Evolutionary conservation across 2,113 vertebrate genomes (phyloP), one percentile per base, ranked within the genome.

Genomic region (Eurystomus gularis): DNA sequence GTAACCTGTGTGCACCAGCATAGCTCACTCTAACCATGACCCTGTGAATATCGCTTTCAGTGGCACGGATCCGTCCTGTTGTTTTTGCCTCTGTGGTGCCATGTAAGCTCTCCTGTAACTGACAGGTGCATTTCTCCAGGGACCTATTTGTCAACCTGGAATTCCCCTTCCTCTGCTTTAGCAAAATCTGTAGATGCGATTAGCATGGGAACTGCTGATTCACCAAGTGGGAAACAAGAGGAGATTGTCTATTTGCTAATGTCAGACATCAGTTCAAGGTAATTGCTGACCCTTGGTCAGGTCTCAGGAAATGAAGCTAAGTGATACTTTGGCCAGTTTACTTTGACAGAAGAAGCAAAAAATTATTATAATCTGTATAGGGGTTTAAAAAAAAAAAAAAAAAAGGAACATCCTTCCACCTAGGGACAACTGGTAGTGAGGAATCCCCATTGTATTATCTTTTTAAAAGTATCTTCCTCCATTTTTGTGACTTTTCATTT

Each of bases 401-500:
- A 54, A 5, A 80, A 9, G 13, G 15, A 62, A 88, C 84, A 77
- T 28, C 14, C 78, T 96, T 76, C 88, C 77, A 89, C 33, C 58
- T 79, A 48, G 49, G 69, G 82, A 91, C 82, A 88, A 29, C 39
- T 91, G 78, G 6, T 76, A 97, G 72, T 3, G 4, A 77, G 79
- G 72, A 88, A 82, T 96, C 91, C 90, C 89, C 51, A 79, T 84
- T 82, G 70, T 93, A 93, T 96, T 79, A 80, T 84, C 68, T 94
- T 60, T 96, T 96, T 95, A 93, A 98, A 97, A 95, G 86, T 82
- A 88, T 96, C 18, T 83, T 95, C 97, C 97, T 98, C 95, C 94
- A 96, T 97, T 95, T 98, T 97, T 96, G 79, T 97, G 88, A 97
- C 92, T 97, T 97, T 97, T 97, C 81, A 44, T 85, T 98, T 97